These are phyloP conservation scores for Centroberyx gerrardi DNA, from an alignment of 2,797 vertebrate species.

Conservation along the genomic window DNA sequence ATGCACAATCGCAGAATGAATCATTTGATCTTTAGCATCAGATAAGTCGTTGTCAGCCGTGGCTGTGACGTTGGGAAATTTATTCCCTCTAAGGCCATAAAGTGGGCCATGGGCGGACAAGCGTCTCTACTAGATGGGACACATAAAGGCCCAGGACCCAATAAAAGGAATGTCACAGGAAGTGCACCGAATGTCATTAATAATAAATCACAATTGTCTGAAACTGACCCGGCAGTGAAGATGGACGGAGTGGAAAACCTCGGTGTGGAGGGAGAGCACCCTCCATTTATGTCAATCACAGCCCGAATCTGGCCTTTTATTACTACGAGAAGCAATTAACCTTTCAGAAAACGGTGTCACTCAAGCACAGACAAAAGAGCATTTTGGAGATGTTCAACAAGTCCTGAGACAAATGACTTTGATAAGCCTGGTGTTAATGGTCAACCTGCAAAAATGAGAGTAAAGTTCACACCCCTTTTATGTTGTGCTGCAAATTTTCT, in stretches of 20 bases:
- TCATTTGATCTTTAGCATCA: slow-evolving; percentile 81
- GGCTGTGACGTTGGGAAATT: slow-evolving; percentile 79
- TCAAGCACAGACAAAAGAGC: slow-evolving; percentile 80
- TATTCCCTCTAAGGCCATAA: slow-evolving; percentile 79
- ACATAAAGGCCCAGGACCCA: slow-evolving; percentile 84
- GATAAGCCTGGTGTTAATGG: slow-evolving; percentile 78
- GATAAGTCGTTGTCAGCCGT: slow-evolving; percentile 78
- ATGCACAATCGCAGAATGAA: slow-evolving; percentile 80
- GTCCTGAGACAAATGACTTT: slow-evolving; percentile 80
- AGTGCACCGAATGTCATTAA: slow-evolving; percentile 87
- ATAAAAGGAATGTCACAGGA: slow-evolving; percentile 88
- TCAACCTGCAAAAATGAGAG: slow-evolving; percentile 63
- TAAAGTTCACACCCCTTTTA: slow-evolving; percentile 57
- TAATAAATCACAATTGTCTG: slow-evolving; percentile 88
- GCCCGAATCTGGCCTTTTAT: slow-evolving; percentile 83
- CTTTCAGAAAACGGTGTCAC: slow-evolving; percentile 85
- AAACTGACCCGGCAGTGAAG: slow-evolving; percentile 80
- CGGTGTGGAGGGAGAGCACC: slow-evolving; percentile 62
- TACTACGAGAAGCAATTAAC: slow-evolving; percentile 86
- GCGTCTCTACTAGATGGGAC: slow-evolving; percentile 76
- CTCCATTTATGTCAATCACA: slow-evolving; percentile 86
- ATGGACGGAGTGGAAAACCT: slow-evolving; percentile 75
- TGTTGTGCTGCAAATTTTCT: slow-evolving; percentile 28
- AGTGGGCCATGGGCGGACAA: slow-evolving; percentile 81
- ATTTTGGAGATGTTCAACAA: slow-evolving; percentile 84